A percentile compares a stretch with the other conserved stretches of the same genome.
Conservation (phyloP, 2,113 vertebrate genomes). For the Benitochromis conjunctus region DNA sequence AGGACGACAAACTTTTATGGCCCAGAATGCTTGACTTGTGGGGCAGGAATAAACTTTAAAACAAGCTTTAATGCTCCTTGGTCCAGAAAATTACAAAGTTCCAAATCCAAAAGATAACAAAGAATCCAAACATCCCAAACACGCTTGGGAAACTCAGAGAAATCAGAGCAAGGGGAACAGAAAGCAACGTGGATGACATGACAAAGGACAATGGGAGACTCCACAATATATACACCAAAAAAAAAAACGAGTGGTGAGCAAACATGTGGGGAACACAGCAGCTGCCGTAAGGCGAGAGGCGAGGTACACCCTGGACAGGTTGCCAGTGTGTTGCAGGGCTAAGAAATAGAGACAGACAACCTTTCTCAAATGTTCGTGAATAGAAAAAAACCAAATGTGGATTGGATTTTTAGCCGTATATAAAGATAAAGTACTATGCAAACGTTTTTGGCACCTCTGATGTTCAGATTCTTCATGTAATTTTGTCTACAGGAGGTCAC, state of each 20-base stretch:
- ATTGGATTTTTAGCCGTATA: neutral
- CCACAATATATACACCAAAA: neutral
- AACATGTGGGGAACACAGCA: neutral
- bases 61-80: neutral
- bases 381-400: neutral
- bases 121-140: neutral
- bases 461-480: neutral
- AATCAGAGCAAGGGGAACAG: neutral
- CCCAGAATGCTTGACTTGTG: neutral
- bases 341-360: neutral
- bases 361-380: neutral
- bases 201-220: neutral
- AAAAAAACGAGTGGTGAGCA: neutral
- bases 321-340: neutral
- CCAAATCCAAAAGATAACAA: neutral
- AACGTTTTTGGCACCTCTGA: neutral
- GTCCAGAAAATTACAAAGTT: neutral
- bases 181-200: neutral
- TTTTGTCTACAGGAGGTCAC: neutral
- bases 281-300: neutral
- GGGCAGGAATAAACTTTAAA: neutral
- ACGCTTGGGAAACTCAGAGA: neutral
- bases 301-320: neutral
- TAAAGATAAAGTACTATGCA: neutral
- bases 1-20: neutral